Base-by-base conservation (phyloP, 1,140 invertebrate genomes). In the Scylla paramamosain region DNA sequence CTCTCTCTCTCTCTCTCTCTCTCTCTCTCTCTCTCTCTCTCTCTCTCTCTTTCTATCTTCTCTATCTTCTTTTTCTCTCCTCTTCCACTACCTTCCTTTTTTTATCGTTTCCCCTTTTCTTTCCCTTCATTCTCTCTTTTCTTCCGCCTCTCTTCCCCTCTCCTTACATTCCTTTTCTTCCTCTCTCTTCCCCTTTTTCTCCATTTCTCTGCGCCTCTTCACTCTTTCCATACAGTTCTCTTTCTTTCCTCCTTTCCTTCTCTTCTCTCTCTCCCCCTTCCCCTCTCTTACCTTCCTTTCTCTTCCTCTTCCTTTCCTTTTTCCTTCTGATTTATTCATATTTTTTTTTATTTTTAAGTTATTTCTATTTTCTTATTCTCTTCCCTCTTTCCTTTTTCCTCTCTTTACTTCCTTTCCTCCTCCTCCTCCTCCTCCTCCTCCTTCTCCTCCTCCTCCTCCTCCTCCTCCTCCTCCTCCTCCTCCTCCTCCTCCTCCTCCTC, bases 131-230 rank as follows among this genome's bases (percentile, higher is more conserved):
- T 31, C 90, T 20, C n/a, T 59, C 67, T 25, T 12, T 77, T 48
- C 32, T 48, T 20, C 87, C 45, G 8, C 16, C 87, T 45, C 28
- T 32, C 32, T 20, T 39, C 8, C 28, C 90, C 90, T 59, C 25
- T 7, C 28, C 31, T 1, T 29, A 29, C 0, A 14, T 89, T n/a
- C 89, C 48, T 39, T 91, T 46, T 48, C 89, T 48, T 46, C 46
- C 89, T 48, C 89, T 46, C 89, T 91, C 89, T 91, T 20, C n/a
- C 45, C 39, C 52, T n/a, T 39, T 46, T 39, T 29, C 89, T 91
- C 20, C 39, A 20, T 25, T 25, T 67, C 20, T 91, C 39, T 91
- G 4, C 29, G 39, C 29, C 28, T 86, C 84, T 31, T 31, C 20
- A 29, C 89, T 32, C 48, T 25, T 6, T 91, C 25, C 6, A 32